These are phyloP conservation scores for Palaemon carinicauda DNA, from an alignment of 1,140 invertebrate species.

Conservation along the genomic window DNA sequence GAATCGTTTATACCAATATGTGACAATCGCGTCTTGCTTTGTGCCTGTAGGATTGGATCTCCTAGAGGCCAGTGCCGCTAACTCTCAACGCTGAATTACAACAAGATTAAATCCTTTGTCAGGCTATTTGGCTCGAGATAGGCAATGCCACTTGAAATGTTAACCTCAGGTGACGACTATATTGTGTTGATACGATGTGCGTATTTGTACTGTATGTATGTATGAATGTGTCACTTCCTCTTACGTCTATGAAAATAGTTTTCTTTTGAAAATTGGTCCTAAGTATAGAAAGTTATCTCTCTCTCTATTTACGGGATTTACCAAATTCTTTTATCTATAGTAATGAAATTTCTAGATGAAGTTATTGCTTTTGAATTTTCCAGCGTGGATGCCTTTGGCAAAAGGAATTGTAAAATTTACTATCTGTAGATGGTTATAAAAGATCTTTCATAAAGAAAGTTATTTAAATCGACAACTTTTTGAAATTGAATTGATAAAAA, in stretches of 20 bases:
- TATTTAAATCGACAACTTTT: too few species aligned
- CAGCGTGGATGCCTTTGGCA: too few species aligned
- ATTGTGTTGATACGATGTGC: constrained; percentile 37
- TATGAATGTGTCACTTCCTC: not conserved
- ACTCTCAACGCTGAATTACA: constrained; percentile 48
- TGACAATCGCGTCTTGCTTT: constrained; percentile 54
- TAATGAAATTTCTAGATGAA: too few species aligned
- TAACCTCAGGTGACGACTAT: constrained; percentile 48
- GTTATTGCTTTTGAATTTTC: too few species aligned
- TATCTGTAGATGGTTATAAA: too few species aligned
- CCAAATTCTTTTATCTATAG: too few species aligned
- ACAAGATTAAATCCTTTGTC: constrained; percentile 57
- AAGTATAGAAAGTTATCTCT: too few species aligned
- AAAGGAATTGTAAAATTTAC: too few species aligned
- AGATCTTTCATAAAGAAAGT: too few species aligned
- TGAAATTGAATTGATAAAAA: too few species aligned
- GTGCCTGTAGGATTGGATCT: constrained; percentile 49
- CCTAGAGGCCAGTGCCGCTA: constrained; percentile 44
- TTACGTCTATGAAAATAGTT: not conserved
- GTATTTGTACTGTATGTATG: not conserved
- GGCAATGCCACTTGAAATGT: constrained; percentile 54
- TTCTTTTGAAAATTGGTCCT: not conserved
- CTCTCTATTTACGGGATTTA: too few species aligned
- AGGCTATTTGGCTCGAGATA: constrained; percentile 54
- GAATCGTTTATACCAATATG: constrained; percentile 57